Conservation (phyloP, 2,888 invertebrate genomes). For the Oligia fasciuncula region DNA sequence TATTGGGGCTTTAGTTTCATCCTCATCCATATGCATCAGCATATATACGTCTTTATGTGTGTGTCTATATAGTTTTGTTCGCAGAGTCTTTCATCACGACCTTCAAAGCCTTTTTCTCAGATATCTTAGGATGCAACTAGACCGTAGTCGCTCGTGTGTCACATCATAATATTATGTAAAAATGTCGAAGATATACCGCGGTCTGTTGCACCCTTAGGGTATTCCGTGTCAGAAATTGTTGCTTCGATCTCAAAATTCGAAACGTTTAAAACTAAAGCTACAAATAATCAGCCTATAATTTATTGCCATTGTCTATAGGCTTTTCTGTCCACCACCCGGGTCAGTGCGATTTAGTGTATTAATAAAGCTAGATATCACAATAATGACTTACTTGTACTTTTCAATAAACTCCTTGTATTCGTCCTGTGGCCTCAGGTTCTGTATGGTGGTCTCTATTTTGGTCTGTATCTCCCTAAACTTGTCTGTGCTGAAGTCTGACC, state of each 20-base stretch:
- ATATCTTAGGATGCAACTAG: neutral
- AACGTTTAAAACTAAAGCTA: neutral
- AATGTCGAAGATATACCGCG: neutral
- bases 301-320: neutral
- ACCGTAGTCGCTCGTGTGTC: neutral
- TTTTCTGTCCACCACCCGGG: neutral
- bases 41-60: neutral
- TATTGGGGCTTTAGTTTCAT: neutral
- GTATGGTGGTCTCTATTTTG: slow-evolving; percentile 93
- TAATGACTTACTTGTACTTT: slow-evolving; percentile 93
- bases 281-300: neutral
- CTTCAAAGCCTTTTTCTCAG: neutral
- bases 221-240: neutral
- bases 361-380: neutral
- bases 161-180: neutral
- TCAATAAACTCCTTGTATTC: slow-evolving; percentile 97
- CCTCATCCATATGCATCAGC: neutral
- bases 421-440: slow-evolving; percentile 94
- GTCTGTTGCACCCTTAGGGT: neutral
- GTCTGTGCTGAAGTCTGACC: slow-evolving; percentile 94
- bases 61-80: neutral
- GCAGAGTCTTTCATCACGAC: neutral
- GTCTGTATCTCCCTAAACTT: slow-evolving; percentile 95
- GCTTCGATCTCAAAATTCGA: neutral
- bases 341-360: neutral